Evolutionary conservation across 1,140 invertebrate species (phyloP), one percentile per base, ranked within the genome.

Genomic region (Atta cephalotes): DNA sequence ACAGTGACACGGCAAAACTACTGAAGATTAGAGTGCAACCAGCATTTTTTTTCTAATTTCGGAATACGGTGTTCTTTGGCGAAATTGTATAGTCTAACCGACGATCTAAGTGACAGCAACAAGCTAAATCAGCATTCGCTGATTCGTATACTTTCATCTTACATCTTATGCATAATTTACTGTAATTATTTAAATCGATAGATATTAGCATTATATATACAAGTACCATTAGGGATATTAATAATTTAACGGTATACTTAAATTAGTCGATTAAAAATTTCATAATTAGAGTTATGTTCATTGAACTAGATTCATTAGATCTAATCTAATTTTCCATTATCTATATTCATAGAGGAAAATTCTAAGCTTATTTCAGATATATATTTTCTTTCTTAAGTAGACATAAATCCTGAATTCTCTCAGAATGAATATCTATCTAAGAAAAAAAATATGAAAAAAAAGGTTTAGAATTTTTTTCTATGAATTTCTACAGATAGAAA

Each of bases 121-220:
- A 35, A 31, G 9, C 62, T 74, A 10, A 35, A 9, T n/a, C 25
- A 31, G 28, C 28, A 16, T 70, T 25, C 16, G n/a, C 35, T 68
- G 70, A 56, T 53, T 74, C 51, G 4, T 35, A 35, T 35, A 39
- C 0, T n/a, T 39, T 65, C 7, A 9, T 65, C 16, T 16, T n/a
- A 18, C 16, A 9, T 65, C 28, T 16, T 10, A 18, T 72, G 45
- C n/a, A 18, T 18, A 28, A 53, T 9, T 53, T 14, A 68, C 5
- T 71, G 14, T 51, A 72, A 72, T 72, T 72, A 31, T 72, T 72
- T 53, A 71, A 51, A 51, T 45, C 10, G 39, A 9, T 51, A 45
- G 39, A 53, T 72, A 49, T 45, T 16, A 12, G 21, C 2, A 51
- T 39, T 71, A 18, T 18, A 31, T 31, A 31, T 45, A 45, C 2